Base-by-base conservation (phyloP, 1,140 invertebrate species). In the Drosophila pseudoananassae region DNA sequence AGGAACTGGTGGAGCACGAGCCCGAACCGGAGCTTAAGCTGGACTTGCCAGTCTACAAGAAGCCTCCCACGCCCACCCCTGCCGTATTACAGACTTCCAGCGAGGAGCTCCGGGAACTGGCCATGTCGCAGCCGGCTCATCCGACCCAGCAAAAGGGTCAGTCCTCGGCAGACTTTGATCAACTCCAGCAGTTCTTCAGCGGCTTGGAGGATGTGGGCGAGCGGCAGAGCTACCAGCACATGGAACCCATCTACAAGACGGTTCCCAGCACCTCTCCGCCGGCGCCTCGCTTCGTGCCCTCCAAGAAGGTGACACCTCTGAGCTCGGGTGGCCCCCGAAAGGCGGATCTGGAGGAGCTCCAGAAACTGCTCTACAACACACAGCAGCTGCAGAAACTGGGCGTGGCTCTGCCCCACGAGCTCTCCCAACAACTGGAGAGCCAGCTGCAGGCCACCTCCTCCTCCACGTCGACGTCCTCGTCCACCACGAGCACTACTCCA, bases 341-440 rank as follows among this genome's bases (percentile, higher is more conserved):
- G 36, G 50, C 53, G 0, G 77, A 91, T 61, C 47, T 91, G 8
- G 80, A 77, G 1, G 87, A 91, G 64, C 55, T 91, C 27, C 90
- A 91, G 43, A 91, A 91, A 50, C 47, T 91, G 17, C 76, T 91
- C 2, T 91, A 90, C 60, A 91, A 91, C 49, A 90, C 90, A 12
- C 83, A 90, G n/a, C 75, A 90, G 64, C 43, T 91, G 45, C 92
- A 93, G 68, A 92, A 92, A 57, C 56, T 93, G 31, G 93, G 93
- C 76, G 90, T 92, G 15, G 92, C 91, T 0, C 58, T 92, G 45
- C 92, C 91, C 23, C 75, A 85, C 17, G 87, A 91, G 31, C 61
- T 90, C 1, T 89, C 87, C 0, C 63, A 80, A 31, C 87, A 90
- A 56, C 56, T 91, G 29, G 90, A 91, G 51, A 83, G 68, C 5